These are phyloP conservation scores for Rostratula benghalensis DNA, from an alignment of 2,113 vertebrate species.

Conservation along the genomic window DNA sequence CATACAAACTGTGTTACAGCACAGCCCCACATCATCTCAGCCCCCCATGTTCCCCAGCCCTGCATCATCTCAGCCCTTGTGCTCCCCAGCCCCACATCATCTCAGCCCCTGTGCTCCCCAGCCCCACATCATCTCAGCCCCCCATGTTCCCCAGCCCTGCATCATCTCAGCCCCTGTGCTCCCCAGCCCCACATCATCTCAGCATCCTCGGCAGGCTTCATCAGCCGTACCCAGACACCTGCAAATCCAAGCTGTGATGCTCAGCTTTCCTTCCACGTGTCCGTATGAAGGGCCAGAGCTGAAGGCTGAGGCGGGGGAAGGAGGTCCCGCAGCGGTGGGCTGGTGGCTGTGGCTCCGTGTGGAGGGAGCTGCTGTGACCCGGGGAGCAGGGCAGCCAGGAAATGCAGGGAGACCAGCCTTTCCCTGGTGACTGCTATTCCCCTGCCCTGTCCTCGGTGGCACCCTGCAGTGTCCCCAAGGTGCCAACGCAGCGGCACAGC, in stretches of 20 bases:
- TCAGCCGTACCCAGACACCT: too few relatives aligned
- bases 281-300: neutral
- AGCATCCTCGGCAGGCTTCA: rapidly evolving
- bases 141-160: neutral
- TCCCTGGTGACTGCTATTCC: neutral
- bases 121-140: neutral
- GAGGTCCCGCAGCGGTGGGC: neutral
- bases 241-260: neutral
- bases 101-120: too few relatives aligned
- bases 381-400: neutral
- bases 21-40: neutral
- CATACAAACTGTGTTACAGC: too few relatives aligned
- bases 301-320: neutral
- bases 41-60: neutral
- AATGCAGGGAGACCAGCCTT: neutral
- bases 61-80: too few relatives aligned
- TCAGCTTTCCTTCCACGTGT: neutral
- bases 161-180: too few relatives aligned
- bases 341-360: too few relatives aligned
- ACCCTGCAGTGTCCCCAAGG: neutral
- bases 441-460: too few relatives aligned
- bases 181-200: neutral
- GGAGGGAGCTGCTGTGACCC: neutral
- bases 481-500: neutral
- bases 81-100: neutral